A percentile compares a stretch with the other conserved stretches of the same genome.
Evolutionary conservation across 2,113 vertebrate genomes (phyloP).

Genomic region (Megalops atlanticus): DNA sequence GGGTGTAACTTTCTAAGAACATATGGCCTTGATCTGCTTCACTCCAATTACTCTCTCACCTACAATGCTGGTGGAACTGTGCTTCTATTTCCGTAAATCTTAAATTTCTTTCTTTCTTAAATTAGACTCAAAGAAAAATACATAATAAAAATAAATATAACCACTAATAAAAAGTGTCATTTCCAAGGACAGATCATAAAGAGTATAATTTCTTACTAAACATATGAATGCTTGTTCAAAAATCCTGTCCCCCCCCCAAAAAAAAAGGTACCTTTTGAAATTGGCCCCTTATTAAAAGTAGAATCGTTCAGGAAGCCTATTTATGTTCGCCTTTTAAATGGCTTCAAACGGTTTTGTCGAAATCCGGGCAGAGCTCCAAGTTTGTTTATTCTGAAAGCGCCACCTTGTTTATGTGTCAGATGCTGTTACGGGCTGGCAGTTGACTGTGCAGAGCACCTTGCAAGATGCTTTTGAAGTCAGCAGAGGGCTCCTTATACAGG

Average conservation of each 20-base stretch:
- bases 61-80: background rate
- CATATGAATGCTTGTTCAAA: background rate
- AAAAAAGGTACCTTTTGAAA: background rate
- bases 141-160: background rate
- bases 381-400: constrained; percentile 1
- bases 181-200: background rate
- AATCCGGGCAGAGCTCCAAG: background rate
- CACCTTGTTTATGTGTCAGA: background rate
- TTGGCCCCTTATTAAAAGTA: background rate
- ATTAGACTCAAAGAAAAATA: background rate
- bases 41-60: background rate
- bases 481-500: background rate
- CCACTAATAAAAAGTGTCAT: background rate
- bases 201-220: background rate
- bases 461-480: constrained; percentile 9
- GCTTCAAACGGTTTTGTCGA: background rate
- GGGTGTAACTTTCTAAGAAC: background rate
- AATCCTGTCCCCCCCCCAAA: background rate
- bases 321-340: background rate
- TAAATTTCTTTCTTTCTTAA: background rate
- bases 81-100: background rate
- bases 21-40: background rate
- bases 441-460: background rate
- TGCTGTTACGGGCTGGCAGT: background rate
- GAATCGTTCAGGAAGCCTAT: background rate